Evolutionary conservation across 2,888 invertebrate species (phyloP).

Genomic region (Trissoscelio sp.): DNA sequence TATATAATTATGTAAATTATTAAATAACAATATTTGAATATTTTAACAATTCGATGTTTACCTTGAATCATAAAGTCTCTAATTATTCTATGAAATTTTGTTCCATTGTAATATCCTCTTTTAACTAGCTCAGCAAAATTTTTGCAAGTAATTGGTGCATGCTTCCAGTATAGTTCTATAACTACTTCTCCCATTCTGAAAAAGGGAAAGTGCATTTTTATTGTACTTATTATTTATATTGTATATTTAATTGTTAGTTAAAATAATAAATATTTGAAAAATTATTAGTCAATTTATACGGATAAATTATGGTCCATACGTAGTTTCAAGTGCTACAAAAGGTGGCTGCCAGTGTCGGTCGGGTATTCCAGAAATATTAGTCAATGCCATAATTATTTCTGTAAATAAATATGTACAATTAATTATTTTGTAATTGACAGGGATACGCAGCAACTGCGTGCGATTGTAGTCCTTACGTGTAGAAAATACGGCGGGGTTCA

Average conservation of each 20-base stretch:
- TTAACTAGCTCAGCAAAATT: slow-evolving; percentile 98
- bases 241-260: too few relatives aligned
- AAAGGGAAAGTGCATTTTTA: neutral
- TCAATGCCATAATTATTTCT: slow-evolving; percentile 76
- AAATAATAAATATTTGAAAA: too few relatives aligned
- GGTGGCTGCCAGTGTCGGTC: slow-evolving; percentile 96
- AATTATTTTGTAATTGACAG: too few relatives aligned
- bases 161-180: slow-evolving; percentile 99
- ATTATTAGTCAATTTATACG: too few relatives aligned
- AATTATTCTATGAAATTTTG: slow-evolving; percentile 98
- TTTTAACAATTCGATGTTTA: slow-evolving; percentile 58
- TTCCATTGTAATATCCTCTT: slow-evolving; percentile 97
- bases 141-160: slow-evolving; percentile 97
- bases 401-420: neutral
- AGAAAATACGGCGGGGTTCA: too few relatives aligned
- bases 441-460: too few relatives aligned
- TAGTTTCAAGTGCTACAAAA: slow-evolving; percentile 91
- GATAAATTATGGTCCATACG: too few relatives aligned
- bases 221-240: too few relatives aligned
- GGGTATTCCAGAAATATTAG: slow-evolving; percentile 89
- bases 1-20: neutral
- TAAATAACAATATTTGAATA: neutral
- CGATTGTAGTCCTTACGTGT: too few relatives aligned
- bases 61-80: slow-evolving; percentile 96
- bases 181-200: slow-evolving; percentile 95